Conservation (phyloP, 1,140 invertebrate species). For the Monomorium pharaonis region DNA sequence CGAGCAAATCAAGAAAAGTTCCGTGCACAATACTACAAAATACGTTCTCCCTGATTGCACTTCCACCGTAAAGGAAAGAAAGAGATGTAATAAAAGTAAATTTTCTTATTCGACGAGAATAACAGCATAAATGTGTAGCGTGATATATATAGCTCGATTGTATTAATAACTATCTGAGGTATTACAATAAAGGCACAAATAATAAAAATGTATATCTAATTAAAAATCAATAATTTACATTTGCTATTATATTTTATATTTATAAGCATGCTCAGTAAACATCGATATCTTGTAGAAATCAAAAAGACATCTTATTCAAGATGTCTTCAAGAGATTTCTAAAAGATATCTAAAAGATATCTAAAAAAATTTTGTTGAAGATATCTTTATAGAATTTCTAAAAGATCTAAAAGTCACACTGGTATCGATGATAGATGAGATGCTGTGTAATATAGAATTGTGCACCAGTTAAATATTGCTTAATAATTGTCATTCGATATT, state of each 20-base stretch:
- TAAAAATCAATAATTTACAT: conserved; percentile 3
- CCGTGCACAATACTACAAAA: background rate
- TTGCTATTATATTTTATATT: background rate
- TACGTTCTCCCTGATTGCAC: conserved; percentile 5
- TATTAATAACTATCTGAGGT: background rate
- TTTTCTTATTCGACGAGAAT: background rate
- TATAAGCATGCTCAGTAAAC: too few species aligned
- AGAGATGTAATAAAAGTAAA: background rate
- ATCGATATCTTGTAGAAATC: too few species aligned
- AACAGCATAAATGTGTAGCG: background rate
- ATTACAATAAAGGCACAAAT: background rate
- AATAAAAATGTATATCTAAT: background rate
- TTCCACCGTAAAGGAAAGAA: background rate
- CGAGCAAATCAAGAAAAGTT: conserved; percentile 14
- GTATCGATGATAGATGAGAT: too few species aligned
- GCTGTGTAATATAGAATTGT: too few species aligned
- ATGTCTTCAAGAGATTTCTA: too few species aligned
- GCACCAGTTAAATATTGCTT: too few species aligned
- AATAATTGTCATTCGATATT: too few species aligned
- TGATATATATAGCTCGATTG: background rate
- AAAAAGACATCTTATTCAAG: too few species aligned
- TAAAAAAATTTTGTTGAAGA: too few species aligned
- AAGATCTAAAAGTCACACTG: too few species aligned
- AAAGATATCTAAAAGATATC: too few species aligned
- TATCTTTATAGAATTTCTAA: too few species aligned